Base-by-base conservation (phyloP, 2,797 vertebrate genomes). In the Xiphophorus birchmanni region DNA sequence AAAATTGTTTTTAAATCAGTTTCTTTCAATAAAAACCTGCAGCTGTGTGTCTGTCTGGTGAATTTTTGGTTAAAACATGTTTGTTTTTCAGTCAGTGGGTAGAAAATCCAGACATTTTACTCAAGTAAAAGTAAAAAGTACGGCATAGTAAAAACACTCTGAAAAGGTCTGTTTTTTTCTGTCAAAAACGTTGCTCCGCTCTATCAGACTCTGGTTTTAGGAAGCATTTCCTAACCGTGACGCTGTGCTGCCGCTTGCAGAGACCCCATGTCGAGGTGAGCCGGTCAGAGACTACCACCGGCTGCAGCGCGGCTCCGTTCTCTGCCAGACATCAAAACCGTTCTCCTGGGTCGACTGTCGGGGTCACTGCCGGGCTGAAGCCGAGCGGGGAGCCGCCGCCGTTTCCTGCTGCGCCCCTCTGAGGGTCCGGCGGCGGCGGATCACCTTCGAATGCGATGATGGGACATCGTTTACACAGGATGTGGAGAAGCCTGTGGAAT, bases 301-400 rank as follows among this genome's bases (percentile, higher is more conserved):
- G 84, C 93, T 97, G 92, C 97, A 97, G 94, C 94, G 95, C 18
- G 97, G 97, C 83, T 89, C 96, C 2, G 92, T 96, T 90, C 95
- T 96, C 93, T 98, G 97, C 96, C 97, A 97, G 95, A 97, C 96
- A 1, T 94, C 96, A 0, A 97, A 97, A 71, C 93, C 95, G 0
- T 96, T 97, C 92, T 96, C 97, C 67, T 97, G 97, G 96, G 96
- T 98, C 26, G 96, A 97, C n/a, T 98, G 97, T 80, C 95, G 84
- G 29, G 97, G 97, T 0, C 85, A 81, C 1, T 95, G 94, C 82
- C 80, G 37, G 75, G 84, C 71, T 6, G 87, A 81, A 2, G 1
- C 10, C 0, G 78, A 78, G 32, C 80, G 56, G 23, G 86, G 1
- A 93, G 92, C 35, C 45, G 12, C 21, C 5, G 1, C 58, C 83